Conservation (phyloP, 2,113 vertebrate species). For the Coturnix japonica region DNA sequence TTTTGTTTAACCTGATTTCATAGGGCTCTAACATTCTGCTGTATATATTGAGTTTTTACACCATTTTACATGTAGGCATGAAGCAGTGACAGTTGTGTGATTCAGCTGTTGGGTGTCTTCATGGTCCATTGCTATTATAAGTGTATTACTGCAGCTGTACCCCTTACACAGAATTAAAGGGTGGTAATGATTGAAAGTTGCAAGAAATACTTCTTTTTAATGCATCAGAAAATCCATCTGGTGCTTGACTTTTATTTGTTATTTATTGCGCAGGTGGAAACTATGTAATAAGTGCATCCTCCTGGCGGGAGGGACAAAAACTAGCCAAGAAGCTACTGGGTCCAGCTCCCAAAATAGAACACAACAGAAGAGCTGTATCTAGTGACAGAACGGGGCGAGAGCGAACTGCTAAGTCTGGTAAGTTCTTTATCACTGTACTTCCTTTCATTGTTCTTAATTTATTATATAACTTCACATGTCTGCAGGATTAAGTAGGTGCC, state of each 20-base stretch:
- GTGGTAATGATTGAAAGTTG: not conserved
- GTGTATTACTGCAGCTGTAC: not conserved
- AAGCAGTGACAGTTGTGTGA: not conserved
- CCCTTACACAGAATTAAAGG: not conserved
- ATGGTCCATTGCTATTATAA: not conserved
- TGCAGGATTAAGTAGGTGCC: not conserved
- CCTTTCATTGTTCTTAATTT: conserved; percentile 22
- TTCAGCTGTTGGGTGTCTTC: not conserved
- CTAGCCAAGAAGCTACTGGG: conserved; percentile 91
- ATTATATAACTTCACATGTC: not conserved
- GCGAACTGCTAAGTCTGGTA: conserved; percentile 67
- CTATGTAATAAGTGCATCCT: conserved; percentile 85
- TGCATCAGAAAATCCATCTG: not conserved
- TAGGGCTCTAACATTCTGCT: not conserved
- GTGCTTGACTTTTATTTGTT: not conserved
- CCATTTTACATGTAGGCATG: not conserved
- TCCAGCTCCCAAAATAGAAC: conserved; percentile 79
- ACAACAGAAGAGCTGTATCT: conserved; percentile 72
- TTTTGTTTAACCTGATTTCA: not conserved
- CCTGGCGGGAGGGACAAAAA: conserved; percentile 95
- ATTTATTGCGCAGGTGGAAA: conserved; percentile 59
- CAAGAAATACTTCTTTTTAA: not conserved
- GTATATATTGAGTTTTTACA: not conserved
- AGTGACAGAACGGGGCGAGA: conserved; percentile 77
- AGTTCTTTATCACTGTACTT: conserved; percentile 26